Percentiles rank a stretch among this genome's conserved stretches.
phyloP scores from a whole-genome alignment of 2,888 invertebrate species.

The Barypeithes pellucidus region DNA sequence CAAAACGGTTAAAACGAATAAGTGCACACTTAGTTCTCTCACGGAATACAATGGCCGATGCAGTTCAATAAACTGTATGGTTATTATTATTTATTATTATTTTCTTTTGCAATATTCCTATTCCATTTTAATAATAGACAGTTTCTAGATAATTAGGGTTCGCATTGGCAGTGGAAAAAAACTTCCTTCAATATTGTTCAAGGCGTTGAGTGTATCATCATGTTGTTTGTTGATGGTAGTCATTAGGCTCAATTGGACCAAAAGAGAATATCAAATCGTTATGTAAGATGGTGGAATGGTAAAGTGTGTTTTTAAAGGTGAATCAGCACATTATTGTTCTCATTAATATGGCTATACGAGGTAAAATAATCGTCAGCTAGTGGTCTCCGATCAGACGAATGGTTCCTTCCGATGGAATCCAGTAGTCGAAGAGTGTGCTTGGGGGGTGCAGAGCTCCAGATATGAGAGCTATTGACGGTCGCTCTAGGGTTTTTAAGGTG shows the following conservation, averaged over 20 bases:
- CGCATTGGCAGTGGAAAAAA: constrained; percentile 15
- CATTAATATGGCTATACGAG: too few species aligned
- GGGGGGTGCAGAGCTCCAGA: too few species aligned
- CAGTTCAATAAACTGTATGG: constrained; percentile 50
- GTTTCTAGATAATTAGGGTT: constrained; percentile 40
- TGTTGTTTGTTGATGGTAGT: constrained; percentile 19
- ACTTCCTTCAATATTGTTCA: constrained; percentile 22
- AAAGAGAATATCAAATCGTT: background rate
- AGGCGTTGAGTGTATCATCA: constrained; percentile 22
- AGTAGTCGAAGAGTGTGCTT: too few species aligned
- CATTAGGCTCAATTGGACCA: constrained; percentile 15
- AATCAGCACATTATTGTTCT: background rate
- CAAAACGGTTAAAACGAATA: constrained; percentile 45
- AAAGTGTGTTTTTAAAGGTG: background rate
- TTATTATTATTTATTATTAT: constrained; percentile 45
- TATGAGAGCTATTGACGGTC: too few species aligned
- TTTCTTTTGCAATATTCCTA: constrained; percentile 41
- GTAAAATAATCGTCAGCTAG: too few species aligned
- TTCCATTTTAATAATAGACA: constrained; percentile 34
- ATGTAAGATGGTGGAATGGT: background rate
- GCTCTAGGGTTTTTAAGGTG: too few species aligned
- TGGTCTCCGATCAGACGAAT: too few species aligned
- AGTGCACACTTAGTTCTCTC: constrained; percentile 47
- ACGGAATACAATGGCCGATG: constrained; percentile 50
- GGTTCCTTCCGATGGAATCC: too few species aligned